phyloP scores from a whole-genome alignment of 2,113 vertebrate species.

The Motacilla tschutschensis region DNA sequence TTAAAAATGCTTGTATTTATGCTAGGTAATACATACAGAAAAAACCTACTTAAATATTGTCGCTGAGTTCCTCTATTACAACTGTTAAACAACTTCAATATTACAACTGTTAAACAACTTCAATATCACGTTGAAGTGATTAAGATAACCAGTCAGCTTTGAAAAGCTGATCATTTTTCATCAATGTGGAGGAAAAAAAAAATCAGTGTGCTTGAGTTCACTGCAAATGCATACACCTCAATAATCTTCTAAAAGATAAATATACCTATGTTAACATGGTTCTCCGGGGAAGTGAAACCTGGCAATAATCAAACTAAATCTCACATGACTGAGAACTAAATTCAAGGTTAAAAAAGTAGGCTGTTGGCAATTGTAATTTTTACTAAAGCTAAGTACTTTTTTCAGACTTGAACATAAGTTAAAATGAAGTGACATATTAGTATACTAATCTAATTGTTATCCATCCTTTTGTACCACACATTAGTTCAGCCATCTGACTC shows the following conservation, averaged over 20 bases:
- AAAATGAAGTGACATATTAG: constrained; percentile 12
- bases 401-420: not conserved
- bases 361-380: not conserved
- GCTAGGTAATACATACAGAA: not conserved
- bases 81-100: not conserved
- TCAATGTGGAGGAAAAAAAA: not conserved
- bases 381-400: constrained; percentile 7
- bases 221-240: not conserved
- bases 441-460: constrained; percentile 41
- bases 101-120: not conserved
- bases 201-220: not conserved
- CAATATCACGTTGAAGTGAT: not conserved
- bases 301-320: not conserved
- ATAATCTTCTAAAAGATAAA: not conserved
- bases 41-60: not conserved
- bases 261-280: not conserved
- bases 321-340: not conserved
- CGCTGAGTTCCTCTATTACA: not conserved
- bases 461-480: constrained; percentile 31
- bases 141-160: constrained; percentile 19
- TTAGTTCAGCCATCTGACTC: constrained; percentile 53
- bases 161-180: not conserved
- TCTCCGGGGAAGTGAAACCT: not conserved
- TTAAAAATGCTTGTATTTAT: not conserved
- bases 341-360: not conserved